Evolutionary conservation across 2,888 invertebrate genomes (phyloP).

Genomic region (Parascotia fuliginaria): DNA sequence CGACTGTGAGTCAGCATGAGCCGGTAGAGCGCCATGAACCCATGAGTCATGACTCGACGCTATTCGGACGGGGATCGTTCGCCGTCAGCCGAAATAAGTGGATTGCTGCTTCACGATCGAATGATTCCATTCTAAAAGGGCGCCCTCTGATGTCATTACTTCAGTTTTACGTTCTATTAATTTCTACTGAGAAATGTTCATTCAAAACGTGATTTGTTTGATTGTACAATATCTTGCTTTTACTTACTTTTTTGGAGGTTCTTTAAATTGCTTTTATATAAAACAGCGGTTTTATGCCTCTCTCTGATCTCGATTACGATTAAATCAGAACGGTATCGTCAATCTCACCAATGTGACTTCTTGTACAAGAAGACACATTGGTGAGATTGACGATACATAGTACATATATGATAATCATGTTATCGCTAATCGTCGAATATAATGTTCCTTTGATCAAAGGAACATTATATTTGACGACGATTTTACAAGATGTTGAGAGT

Average conservation of each 20-base stretch:
- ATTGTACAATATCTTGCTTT: conserved; percentile 22
- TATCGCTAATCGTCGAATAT: no score
- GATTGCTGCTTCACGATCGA: conserved; percentile 77
- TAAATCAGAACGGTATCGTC: conserved; percentile 60
- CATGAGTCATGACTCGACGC: conserved; percentile 71
- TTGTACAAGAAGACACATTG: conserved; percentile 6
- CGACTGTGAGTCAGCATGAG: conserved; percentile 71
- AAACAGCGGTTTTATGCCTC: conserved; percentile 50
- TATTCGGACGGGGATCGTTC: conserved; percentile 65
- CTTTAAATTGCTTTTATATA: conserved; percentile 27
- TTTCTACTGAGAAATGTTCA: conserved; percentile 19
- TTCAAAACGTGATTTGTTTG: conserved; percentile 20
- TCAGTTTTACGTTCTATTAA: conserved; percentile 48
- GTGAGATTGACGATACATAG: no score
- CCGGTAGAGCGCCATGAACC: conserved; percentile 49
- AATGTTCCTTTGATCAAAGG: no score
- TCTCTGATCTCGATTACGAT: conserved; percentile 69
- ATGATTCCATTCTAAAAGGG: conserved; percentile 71
- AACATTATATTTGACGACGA: no score
- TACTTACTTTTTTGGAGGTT: conserved; percentile 15
- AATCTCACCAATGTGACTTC: conserved; percentile 43
- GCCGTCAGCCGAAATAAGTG: conserved; percentile 79
- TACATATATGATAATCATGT: no score
- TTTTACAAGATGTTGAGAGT: no score
- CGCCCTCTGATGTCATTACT: conserved; percentile 63